Percentiles rank a stretch among this genome's conserved stretches.
Conservation (phyloP, 2,113 vertebrate species). For the Anolis carolinensis region DNA sequence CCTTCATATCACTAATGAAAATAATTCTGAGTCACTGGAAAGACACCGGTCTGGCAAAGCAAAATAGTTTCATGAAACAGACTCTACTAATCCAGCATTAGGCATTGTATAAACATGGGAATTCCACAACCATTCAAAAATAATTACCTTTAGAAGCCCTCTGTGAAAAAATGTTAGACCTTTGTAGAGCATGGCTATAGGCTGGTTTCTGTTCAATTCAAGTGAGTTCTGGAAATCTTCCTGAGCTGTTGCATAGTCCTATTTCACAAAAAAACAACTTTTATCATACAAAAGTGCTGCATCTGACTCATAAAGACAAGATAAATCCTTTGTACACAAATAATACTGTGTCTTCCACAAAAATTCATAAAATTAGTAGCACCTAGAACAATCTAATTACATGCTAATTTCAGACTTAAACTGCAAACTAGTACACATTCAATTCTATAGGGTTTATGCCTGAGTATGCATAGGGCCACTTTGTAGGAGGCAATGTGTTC, state of each 20-base stretch:
- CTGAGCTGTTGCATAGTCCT: constrained; percentile 94
- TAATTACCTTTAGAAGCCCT: constrained; percentile 91
- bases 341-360: not conserved
- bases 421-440: not conserved
- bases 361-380: not conserved
- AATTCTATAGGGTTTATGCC: not conserved
- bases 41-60: not conserved
- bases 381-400: not conserved
- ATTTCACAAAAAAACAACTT: constrained; percentile 19
- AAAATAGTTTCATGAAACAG: not conserved
- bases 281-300: constrained; percentile 1
- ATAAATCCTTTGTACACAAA: not conserved
- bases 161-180: constrained; percentile 97
- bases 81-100: not conserved
- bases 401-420: not conserved
- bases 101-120: not conserved
- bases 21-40: not conserved
- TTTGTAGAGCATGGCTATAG: constrained; percentile 96
- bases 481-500: not conserved
- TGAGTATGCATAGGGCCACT: not conserved
- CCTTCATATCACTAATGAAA: not conserved
- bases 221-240: constrained; percentile 95
- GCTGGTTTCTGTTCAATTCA: constrained; percentile 95
- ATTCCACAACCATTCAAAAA: not conserved
- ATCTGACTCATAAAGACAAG: not conserved